Conservation (phyloP, 2,113 vertebrate genomes). For the Meles meles region DNA sequence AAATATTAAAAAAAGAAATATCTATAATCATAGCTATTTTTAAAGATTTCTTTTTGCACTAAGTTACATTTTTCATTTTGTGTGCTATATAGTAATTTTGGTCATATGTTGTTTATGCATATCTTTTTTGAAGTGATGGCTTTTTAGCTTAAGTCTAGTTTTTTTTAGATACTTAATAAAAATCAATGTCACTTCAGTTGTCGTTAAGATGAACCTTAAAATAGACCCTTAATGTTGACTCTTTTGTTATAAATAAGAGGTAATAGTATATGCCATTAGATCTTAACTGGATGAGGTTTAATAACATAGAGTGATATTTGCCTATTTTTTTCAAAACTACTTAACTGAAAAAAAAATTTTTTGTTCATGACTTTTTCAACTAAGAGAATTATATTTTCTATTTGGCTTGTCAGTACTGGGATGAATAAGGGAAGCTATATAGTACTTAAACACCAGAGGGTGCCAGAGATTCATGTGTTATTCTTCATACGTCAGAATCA, state of each 20-base stretch:
- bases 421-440: background rate
- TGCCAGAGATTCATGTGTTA: constrained; percentile 77
- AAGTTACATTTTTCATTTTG: background rate
- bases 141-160: background rate
- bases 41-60: constrained; percentile 1
- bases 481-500: background rate
- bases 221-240: background rate
- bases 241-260: background rate
- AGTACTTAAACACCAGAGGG: constrained; percentile 80
- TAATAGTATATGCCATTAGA: background rate
- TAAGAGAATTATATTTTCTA: background rate
- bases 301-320: background rate
- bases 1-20: background rate
- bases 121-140: background rate
- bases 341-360: background rate
- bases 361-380: background rate
- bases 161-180: background rate
- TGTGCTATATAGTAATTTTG: background rate
- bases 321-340: background rate
- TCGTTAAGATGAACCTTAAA: constrained; percentile 39
- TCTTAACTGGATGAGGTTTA: background rate
- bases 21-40: constrained; percentile 17
- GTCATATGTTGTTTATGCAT: background rate
- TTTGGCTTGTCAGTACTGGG: background rate
- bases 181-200: background rate